Base-by-base conservation (phyloP, 1,140 invertebrate species). In the Drosophila baimaii region DNA sequence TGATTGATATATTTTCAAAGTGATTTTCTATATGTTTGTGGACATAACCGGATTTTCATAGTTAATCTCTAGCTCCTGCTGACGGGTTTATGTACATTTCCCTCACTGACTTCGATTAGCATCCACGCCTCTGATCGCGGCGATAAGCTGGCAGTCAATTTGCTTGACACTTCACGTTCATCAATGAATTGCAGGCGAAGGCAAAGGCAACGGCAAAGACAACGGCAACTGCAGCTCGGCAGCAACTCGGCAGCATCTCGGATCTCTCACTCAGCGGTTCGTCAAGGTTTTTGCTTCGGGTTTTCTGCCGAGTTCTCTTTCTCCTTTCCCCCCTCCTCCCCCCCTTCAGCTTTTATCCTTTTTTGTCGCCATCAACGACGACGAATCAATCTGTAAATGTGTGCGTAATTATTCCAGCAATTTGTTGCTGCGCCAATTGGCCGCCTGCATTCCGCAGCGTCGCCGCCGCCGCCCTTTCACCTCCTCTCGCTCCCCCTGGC, bases 381-480 rank as follows among this genome's bases (percentile, higher is more conserved):
- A 83, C 80, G 71, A 74, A 78, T 68, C 81, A 91, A 91, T 91
- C 86, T 84, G 90, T 81, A 81, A 90, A 79, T 86, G 82, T 83
- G 71, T 81, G 79, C 82, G 82, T 91, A 91, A 91, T 91, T 91
- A 91, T 91, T 91, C 78, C 81, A 91, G 81, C 85, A 91, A 91
- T 91, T 91, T 91, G 90, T 91, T 83, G 89, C 72, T 74, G 73
- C 58, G 90, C 89, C 89, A 91, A 91, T 91, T 90, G 90, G 90
- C 82, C 63, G 75, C 55, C 70, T 70, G 85, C 79, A 91, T 91
- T 91, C 84, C 80, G 59, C 31, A 35, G 46, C 49, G 19, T 33
- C 23, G 4, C 5, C 29, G 2, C 29, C 9, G 7, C 7, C 29
- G 29, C 61, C 17, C 29, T n/a, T n/a, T n/a, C n/a, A n/a, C n/a